Conservation (phyloP, 2,797 vertebrate species). For the Lemur catta region DNA sequence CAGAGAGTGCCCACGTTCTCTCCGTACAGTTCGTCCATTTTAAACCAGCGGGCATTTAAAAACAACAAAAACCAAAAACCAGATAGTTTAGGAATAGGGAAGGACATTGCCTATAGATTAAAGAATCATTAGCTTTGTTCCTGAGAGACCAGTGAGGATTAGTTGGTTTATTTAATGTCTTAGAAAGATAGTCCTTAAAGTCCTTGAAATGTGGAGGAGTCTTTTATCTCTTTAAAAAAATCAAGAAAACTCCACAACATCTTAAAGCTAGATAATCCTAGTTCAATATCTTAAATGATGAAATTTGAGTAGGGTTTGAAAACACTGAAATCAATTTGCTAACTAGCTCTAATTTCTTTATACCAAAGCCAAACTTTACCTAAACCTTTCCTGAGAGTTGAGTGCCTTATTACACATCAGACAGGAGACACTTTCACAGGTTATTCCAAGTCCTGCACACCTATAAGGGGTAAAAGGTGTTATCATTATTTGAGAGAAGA, state of each 20-base stretch:
- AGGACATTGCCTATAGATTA: background rate
- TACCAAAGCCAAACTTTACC: background rate
- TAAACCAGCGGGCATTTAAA: conserved; percentile 24
- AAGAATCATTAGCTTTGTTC: conserved; percentile 47
- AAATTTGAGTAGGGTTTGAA: background rate
- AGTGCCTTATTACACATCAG: background rate
- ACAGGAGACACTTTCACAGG: background rate
- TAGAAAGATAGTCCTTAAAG: background rate
- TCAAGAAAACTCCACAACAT: background rate
- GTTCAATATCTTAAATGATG: background rate
- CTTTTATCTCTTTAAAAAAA: background rate
- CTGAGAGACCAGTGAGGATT: background rate
- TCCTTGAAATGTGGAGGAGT: background rate
- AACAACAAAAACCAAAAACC: background rate
- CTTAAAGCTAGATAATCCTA: background rate
- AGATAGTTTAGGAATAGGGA: conserved; percentile 23
- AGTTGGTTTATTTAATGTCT: conserved; percentile 8
- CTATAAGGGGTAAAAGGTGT: background rate
- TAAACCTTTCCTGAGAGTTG: background rate
- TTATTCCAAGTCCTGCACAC: background rate
- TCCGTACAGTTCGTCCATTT: background rate
- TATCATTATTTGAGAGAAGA: background rate
- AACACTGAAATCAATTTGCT: background rate
- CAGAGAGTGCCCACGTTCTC: background rate
- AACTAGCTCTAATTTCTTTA: background rate